These are phyloP conservation scores for Apotomis betuletana DNA, from an alignment of 2,888 invertebrate species.

Conservation along the genomic window DNA sequence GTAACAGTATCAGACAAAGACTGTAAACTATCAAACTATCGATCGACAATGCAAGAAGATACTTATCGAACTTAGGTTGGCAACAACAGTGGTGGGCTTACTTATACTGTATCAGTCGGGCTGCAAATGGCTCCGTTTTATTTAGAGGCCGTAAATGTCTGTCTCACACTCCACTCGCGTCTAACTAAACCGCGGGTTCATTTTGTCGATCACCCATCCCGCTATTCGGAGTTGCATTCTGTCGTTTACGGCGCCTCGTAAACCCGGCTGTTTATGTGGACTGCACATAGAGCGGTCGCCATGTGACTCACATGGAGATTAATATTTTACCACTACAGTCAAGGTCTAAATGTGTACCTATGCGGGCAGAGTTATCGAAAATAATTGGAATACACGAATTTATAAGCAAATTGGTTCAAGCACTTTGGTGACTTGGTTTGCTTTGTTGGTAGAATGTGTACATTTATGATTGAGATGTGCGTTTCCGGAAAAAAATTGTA, in stretches of 20 bases:
- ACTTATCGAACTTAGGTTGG: too few species aligned
- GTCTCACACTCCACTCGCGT: neutral
- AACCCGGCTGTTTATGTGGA: conserved; percentile 10
- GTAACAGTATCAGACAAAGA: too few species aligned
- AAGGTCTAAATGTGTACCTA: neutral
- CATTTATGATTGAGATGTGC: too few species aligned
- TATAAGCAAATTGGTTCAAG: too few species aligned
- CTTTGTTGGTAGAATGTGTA: too few species aligned
- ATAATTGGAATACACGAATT: too few species aligned
- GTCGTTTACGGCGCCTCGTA: conserved; percentile 19
- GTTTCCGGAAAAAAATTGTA: too few species aligned
- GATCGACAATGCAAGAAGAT: too few species aligned
- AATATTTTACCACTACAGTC: neutral
- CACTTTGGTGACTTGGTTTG: too few species aligned
- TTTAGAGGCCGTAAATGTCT: conserved; percentile 9
- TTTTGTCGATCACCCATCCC: conserved; percentile 6
- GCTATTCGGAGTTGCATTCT: neutral
- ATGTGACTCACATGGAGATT: neutral
- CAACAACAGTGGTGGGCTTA: too few species aligned
- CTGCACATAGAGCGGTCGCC: neutral
- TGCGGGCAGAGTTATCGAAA: neutral
- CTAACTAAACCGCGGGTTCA: neutral
- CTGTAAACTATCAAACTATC: too few species aligned
- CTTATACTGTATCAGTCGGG: too few species aligned
- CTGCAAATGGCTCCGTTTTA: neutral